Percentiles rank a stretch among this genome's conserved stretches.
Conservation (phyloP, 2,797 vertebrate species). For the Anabacerthia variegaticeps region DNA sequence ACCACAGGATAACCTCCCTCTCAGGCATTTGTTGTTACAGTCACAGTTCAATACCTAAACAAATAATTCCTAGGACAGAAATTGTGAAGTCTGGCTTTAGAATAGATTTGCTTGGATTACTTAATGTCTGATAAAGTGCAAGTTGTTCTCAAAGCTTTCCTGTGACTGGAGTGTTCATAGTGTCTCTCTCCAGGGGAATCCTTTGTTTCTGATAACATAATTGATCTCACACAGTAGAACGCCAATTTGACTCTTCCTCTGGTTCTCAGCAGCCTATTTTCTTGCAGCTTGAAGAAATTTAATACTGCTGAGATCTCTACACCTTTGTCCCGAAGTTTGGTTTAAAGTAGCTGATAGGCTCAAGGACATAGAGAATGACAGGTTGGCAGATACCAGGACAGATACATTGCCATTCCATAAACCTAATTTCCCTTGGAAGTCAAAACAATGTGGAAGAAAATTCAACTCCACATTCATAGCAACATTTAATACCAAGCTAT, state of each 20-base stretch:
- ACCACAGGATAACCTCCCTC: not conserved
- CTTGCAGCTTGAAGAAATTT: not conserved
- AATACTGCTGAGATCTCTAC: not conserved
- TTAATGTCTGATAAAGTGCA: not conserved
- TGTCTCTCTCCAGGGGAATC: not conserved
- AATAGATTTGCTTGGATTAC: not conserved
- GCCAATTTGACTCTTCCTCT: not conserved
- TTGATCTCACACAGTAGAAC: not conserved
- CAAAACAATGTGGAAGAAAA: not conserved
- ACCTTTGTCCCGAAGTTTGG: not conserved
- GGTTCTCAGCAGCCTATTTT: not conserved
- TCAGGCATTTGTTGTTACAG: not conserved
- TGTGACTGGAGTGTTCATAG: not conserved
- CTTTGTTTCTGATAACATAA: not conserved
- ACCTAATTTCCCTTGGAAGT: not conserved
- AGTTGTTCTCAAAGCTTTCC: not conserved
- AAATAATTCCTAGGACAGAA: not conserved
- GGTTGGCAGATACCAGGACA: not conserved
- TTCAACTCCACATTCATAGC: not conserved
- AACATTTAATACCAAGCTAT: not conserved
- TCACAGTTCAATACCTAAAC: not conserved
- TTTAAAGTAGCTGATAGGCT: not conserved
- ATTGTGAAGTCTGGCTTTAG: not conserved
- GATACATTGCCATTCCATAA: not conserved
- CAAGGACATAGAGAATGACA: not conserved